A percentile compares a stretch with the other conserved stretches of the same genome.
Evolutionary conservation across 2,888 invertebrate genomes (phyloP).

Genomic region (Emmelina monodactyla): DNA sequence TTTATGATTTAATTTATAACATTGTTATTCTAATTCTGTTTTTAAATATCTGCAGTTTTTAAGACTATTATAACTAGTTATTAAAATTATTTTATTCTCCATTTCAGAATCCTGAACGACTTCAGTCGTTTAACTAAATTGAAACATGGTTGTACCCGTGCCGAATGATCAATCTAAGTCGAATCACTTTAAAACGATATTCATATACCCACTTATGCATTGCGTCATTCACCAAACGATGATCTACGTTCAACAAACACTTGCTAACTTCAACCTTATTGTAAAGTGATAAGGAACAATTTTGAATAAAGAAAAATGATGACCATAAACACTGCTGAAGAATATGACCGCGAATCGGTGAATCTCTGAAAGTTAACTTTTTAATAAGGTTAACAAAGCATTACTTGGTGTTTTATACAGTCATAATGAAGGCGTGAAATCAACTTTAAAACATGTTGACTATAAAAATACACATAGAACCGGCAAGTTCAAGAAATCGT

Average conservation of each 20-base stretch:
- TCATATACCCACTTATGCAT: constrained; percentile 50
- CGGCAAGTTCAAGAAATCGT: too few relatives aligned
- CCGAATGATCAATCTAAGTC: constrained; percentile 45
- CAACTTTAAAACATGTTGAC: too few relatives aligned
- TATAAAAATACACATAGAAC: too few relatives aligned
- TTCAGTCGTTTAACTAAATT: neutral
- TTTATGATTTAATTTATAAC: too few relatives aligned
- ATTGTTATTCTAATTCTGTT: too few relatives aligned
- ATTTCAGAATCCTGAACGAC: too few relatives aligned
- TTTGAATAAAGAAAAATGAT: constrained; percentile 17
- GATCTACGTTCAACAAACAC: too few relatives aligned
- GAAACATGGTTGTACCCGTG: neutral
- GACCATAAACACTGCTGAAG: constrained; percentile 35
- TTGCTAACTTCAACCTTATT: neutral
- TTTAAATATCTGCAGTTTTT: too few relatives aligned
- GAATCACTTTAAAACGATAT: constrained; percentile 54
- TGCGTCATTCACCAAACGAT: constrained; percentile 60
- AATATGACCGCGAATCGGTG: constrained; percentile 41
- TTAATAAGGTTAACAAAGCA: constrained; percentile 48
- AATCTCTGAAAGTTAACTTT: constrained; percentile 29
- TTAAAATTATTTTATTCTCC: too few relatives aligned
- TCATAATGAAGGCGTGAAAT: too few relatives aligned
- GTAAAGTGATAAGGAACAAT: neutral
- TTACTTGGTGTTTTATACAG: too few relatives aligned
- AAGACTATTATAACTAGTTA: too few relatives aligned